Evolutionary conservation across 2,113 vertebrate species (phyloP).

Genomic region (Haemorhous mexicanus): DNA sequence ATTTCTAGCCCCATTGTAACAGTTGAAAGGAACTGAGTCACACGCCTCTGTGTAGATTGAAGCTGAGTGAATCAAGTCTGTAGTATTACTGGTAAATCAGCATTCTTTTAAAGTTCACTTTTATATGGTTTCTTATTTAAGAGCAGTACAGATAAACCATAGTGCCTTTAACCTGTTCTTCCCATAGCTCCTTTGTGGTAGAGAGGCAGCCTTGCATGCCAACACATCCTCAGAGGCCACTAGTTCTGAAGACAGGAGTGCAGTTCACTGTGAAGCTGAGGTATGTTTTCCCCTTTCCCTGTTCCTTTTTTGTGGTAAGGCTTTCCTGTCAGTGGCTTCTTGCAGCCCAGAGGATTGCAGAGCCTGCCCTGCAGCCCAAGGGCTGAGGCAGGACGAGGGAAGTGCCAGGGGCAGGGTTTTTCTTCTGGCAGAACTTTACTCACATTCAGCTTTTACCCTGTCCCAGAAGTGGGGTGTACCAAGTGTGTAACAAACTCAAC

Average conservation of each 20-base stretch:
- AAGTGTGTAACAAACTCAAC: neutral
- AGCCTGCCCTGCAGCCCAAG: neutral
- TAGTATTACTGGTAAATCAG: neutral
- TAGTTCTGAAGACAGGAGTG: slow-evolving; percentile 93
- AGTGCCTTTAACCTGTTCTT: neutral
- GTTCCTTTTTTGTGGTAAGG: neutral
- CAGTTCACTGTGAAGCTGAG: slow-evolving; percentile 95
- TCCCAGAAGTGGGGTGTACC: neutral
- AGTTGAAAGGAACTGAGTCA: neutral
- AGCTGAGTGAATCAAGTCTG: neutral
- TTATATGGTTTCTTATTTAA: neutral
- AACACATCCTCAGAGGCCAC: slow-evolving; percentile 91
- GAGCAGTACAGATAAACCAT: neutral
- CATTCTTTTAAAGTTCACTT: neutral
- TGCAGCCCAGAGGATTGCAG: neutral
- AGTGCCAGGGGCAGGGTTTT: neutral
- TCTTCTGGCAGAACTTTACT: neutral
- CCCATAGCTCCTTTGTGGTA: slow-evolving; percentile 88
- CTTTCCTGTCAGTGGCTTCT: neutral
- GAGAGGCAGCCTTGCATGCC: slow-evolving; percentile 98
- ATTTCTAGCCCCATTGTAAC: neutral
- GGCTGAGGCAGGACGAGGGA: neutral
- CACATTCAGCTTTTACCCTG: neutral
- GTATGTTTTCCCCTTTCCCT: slow-evolving; percentile 56
- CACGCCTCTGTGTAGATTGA: neutral